Percentiles rank a stretch among this genome's conserved stretches.
Conservation (phyloP, 2,888 invertebrate genomes). For the Hesperia comma region DNA sequence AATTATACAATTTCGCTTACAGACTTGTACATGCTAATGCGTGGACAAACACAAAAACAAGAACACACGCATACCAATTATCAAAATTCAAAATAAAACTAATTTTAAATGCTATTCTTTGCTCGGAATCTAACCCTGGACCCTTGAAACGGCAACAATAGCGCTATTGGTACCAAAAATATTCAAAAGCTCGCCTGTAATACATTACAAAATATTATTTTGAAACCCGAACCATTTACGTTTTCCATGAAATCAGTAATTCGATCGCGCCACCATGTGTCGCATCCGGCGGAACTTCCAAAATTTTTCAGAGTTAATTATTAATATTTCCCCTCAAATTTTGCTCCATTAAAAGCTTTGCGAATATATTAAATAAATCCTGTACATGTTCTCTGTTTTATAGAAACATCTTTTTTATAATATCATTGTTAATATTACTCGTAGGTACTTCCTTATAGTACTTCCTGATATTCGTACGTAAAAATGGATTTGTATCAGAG, state of each 20-base stretch:
- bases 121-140: no score
- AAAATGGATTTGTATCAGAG: no score
- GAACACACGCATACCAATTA: no score
- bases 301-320: conserved; percentile 1
- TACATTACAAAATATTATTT: not conserved
- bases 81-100: no score
- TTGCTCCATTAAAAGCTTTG: conserved; percentile 5
- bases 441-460: no score
- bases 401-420: not conserved
- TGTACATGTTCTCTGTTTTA: not conserved
- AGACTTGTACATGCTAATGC: no score
- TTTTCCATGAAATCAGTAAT: conserved; percentile 19
- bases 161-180: not conserved
- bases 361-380: not conserved
- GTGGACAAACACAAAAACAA: no score
- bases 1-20: no score
- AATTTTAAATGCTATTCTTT: no score
- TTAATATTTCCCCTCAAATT: conserved; percentile 9
- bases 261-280: conserved; percentile 17
- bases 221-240: conserved; percentile 5
- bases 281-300: conserved; percentile 16
- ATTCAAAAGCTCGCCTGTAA: not conserved
- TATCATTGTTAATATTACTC: no score
- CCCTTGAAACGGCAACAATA: no score
- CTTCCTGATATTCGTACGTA: no score